phyloP scores from a whole-genome alignment of 2,113 vertebrate genomes.

The Leptodactylus fuscus region DNA sequence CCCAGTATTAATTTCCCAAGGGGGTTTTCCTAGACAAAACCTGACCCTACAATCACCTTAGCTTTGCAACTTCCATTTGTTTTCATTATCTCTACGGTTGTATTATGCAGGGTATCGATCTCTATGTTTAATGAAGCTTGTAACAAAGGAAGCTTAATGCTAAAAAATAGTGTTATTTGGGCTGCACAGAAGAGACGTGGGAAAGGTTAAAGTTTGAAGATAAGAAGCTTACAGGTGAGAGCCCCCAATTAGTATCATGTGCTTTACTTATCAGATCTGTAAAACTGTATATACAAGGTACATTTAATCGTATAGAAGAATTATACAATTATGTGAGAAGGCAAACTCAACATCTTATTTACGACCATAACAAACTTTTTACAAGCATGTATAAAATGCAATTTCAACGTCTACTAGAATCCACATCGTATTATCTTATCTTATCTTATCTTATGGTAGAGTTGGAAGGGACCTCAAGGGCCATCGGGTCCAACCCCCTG shows the following conservation, averaged over 20 bases:
- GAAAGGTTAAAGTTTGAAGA: constrained; percentile 22
- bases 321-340: no score
- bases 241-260: constrained; percentile 22
- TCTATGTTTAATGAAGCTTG: constrained; percentile 60
- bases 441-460: no score
- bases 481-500: no score
- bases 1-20: constrained; percentile 54
- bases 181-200: background rate
- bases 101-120: constrained; percentile 58
- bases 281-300: background rate
- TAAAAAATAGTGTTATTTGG: constrained; percentile 32
- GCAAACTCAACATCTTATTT: no score
- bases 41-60: constrained; percentile 57
- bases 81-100: constrained; percentile 57
- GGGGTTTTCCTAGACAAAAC: constrained; percentile 54
- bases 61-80: constrained; percentile 58
- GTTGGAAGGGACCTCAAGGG: no score
- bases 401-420: no score
- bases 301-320: no score
- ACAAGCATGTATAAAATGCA: no score
- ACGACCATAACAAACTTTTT: no score
- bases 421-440: no score
- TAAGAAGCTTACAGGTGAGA: constrained; percentile 29
- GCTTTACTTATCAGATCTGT: background rate
- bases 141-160: constrained; percentile 57